Percentiles rank a stretch among this genome's conserved stretches.
Evolutionary conservation across 2,797 vertebrate species (phyloP).

Genomic region (Antennarius maculatus): DNA sequence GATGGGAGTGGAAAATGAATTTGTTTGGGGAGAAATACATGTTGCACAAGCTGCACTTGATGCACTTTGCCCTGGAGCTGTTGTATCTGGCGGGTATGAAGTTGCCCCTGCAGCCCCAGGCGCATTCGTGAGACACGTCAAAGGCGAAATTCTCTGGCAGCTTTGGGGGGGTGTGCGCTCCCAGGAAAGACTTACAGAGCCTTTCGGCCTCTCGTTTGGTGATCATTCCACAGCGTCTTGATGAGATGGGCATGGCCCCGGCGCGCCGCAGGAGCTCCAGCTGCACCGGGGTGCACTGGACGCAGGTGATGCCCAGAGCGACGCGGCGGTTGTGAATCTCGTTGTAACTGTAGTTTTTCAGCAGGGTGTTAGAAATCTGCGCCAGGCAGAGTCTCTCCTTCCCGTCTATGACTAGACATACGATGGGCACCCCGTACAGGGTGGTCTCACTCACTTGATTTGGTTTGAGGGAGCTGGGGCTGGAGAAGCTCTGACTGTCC

Average conservation of each 20-base stretch:
- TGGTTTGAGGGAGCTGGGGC: conserved; percentile 88
- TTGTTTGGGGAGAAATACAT: conserved; percentile 95
- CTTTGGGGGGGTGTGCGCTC: conserved; percentile 89
- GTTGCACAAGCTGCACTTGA: conserved; percentile 91
- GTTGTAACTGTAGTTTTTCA: conserved; percentile 94
- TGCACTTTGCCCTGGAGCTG: conserved; percentile 92
- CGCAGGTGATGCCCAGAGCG: conserved; percentile 91
- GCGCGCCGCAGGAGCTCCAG: conserved; percentile 91
- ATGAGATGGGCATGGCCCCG: conserved; percentile 92
- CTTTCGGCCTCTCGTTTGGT: conserved; percentile 91
- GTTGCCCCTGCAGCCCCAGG: conserved; percentile 89
- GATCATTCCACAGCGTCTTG: conserved; percentile 92
- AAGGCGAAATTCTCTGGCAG: conserved; percentile 92
- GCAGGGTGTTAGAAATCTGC: conserved; percentile 91
- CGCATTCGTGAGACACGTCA: conserved; percentile 90
- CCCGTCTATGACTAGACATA: conserved; percentile 94
- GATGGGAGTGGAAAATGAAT: conserved; percentile 93
- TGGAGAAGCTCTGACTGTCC: conserved; percentile 87
- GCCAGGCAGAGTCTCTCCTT: conserved; percentile 92
- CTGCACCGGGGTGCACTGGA: conserved; percentile 92
- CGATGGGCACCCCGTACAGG: conserved; percentile 95
- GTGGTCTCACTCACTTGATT: conserved; percentile 96
- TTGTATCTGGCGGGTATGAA: conserved; percentile 92
- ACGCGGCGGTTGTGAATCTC: conserved; percentile 93
- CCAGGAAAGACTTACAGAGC: conserved; percentile 92